Evolutionary conservation across 2,888 invertebrate genomes (phyloP), one percentile per base, ranked within the genome.

Genomic region (Muscina levida): DNA sequence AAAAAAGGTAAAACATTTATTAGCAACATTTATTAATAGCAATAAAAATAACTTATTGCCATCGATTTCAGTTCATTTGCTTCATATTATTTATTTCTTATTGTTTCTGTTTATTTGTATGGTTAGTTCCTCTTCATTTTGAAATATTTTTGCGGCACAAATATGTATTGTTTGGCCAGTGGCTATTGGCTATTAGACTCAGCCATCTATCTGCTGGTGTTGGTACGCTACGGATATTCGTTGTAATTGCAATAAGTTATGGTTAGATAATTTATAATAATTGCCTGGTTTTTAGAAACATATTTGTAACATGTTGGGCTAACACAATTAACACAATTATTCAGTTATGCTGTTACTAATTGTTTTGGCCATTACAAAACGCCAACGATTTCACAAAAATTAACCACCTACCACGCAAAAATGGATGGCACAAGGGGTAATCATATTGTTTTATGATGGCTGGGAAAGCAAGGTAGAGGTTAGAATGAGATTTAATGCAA

Each of bases 251-350:
- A 48, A 48, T 6, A 48, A 26, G 22, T 53, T 26, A 53, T 59
- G 37, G 59, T 59, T 59, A 59, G 59, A 59, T 59, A 59, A 59
- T 59, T 59, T 39, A 39, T 59, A 39, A 59, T 59, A 59, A 59
- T 59, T 39, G 51, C 37, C 59, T 13, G 37, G 15, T 57, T 31
- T 57, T 59, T 57, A 57, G 8, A 57, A 57, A 57, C 59, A 37
- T 56, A 15, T 24, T 31, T 56, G n/a, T 8, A 59, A 59, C 37
- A 48, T 48, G 48, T 48, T 48, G 2, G 48, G 1, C 22, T 48
- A 48, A 48, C 4, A 37, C 17, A 19, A 48, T 48, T 48, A 48
- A 39, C 39, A 59, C 31, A 39, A 17, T 39, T 37, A 53, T 22
- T 51, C 24, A 51, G 19, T 19, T 57, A 24, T 57, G 10, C 1